Percentiles rank a stretch among this genome's conserved stretches.
phyloP scores from a whole-genome alignment of 2,113 vertebrate genomes.

The Saguinus midas region DNA sequence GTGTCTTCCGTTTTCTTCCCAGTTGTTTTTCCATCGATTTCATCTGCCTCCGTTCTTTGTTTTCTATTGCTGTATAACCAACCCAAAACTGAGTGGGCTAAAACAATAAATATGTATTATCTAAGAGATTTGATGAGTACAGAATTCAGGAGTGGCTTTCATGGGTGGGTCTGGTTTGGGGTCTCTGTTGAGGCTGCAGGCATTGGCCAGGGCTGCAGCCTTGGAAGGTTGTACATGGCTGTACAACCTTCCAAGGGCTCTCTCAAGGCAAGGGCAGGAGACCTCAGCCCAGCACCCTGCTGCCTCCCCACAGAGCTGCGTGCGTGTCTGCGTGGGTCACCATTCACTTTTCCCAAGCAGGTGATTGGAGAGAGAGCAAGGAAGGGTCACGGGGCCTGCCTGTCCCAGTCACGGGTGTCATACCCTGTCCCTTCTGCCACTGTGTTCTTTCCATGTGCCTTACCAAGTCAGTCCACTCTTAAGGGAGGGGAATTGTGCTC shows the following conservation, averaged over 20 bases:
- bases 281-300: too few species aligned
- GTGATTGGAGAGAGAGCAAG: background rate
- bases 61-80: background rate
- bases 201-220: background rate
- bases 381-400: background rate
- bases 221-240: background rate
- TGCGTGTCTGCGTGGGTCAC: too few species aligned
- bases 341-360: fast-evolving
- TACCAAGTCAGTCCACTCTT: too few species aligned
- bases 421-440: background rate
- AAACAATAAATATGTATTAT: background rate
- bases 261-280: background rate
- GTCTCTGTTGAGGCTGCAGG: background rate
- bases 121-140: background rate
- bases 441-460: background rate
- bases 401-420: background rate
- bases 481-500: background rate
- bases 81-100: background rate
- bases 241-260: background rate
- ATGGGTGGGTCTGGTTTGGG: background rate
- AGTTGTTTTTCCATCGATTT: background rate
- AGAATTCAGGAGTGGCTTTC: background rate
- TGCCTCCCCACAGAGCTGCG: background rate
- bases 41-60: background rate
- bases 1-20: background rate